phyloP scores from a whole-genome alignment of 2,888 invertebrate species.

The Macrophya alboannulata region DNA sequence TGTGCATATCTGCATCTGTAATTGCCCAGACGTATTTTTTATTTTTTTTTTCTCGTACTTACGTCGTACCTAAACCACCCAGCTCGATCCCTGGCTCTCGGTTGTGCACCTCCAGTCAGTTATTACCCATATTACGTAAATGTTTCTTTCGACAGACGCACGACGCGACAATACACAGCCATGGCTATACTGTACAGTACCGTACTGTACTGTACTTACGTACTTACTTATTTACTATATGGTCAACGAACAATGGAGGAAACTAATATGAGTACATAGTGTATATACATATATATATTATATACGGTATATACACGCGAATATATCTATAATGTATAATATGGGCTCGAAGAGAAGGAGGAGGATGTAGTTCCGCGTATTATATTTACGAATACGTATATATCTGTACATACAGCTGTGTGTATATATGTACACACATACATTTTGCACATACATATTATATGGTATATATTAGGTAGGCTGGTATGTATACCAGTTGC shows the following conservation, averaged over 20 bases:
- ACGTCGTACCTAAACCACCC: conserved; percentile 1
- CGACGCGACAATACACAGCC: conserved; percentile 15
- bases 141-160: conserved; percentile 23
- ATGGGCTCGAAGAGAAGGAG: background rate
- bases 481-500: conserved; percentile 22
- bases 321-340: conserved; percentile 5
- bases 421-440: background rate
- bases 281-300: background rate
- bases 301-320: background rate
- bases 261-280: conserved; percentile 25
- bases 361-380: background rate
- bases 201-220: background rate
- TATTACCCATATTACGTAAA: conserved; percentile 39
- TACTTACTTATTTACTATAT: background rate
- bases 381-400: background rate
- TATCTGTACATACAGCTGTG: background rate
- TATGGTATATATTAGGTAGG: background rate
- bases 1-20: background rate
- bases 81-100: background rate
- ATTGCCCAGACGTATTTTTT: background rate
- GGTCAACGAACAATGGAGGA: conserved; percentile 25
- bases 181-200: background rate
- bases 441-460: background rate
- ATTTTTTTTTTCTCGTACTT: no score
- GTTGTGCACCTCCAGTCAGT: background rate